Percentiles rank a stretch among this genome's conserved stretches.
These are phyloP conservation scores for rabbit (Oryctolagus cuniculus) DNA, from an alignment of 2,113 vertebrate genomes.

Conservation along the genomic window DNA sequence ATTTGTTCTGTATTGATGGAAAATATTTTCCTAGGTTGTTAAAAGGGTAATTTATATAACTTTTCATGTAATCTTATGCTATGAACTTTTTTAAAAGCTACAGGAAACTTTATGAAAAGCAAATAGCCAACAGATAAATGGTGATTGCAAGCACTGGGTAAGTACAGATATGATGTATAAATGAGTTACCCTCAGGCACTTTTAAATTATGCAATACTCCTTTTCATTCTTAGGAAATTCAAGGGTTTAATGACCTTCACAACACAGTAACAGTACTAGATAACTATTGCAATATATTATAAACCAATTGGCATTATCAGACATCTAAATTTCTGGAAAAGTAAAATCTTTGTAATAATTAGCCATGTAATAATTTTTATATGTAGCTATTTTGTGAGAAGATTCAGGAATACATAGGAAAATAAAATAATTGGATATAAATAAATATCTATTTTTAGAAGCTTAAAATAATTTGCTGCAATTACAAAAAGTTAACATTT, in stretches of 20 bases:
- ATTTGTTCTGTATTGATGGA: not conserved
- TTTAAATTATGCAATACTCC: constrained; percentile 67
- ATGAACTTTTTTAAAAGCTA: not conserved
- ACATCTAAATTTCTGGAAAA: not conserved
- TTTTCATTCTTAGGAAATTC: constrained; percentile 40
- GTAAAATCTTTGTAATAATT: constrained; percentile 3
- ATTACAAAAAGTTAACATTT: not conserved
- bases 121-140: constrained; percentile 19
- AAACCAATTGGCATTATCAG: not conserved
- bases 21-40: not conserved
- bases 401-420: not conserved
- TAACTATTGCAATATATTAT: not conserved
- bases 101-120: not conserved
- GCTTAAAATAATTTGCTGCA: not conserved
- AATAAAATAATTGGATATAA: not conserved
- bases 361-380: not conserved
- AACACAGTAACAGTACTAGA: not conserved
- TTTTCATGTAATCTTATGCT: not conserved
- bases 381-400: not conserved
- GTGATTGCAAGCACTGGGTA: not conserved
- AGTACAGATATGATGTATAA: constrained; percentile 20
- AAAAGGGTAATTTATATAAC: not conserved
- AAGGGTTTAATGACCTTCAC: constrained; percentile 11
- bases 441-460: not conserved
- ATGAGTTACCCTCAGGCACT: constrained; percentile 19